Conservation (phyloP, 2,888 invertebrate species). For the Trilocha varians region DNA sequence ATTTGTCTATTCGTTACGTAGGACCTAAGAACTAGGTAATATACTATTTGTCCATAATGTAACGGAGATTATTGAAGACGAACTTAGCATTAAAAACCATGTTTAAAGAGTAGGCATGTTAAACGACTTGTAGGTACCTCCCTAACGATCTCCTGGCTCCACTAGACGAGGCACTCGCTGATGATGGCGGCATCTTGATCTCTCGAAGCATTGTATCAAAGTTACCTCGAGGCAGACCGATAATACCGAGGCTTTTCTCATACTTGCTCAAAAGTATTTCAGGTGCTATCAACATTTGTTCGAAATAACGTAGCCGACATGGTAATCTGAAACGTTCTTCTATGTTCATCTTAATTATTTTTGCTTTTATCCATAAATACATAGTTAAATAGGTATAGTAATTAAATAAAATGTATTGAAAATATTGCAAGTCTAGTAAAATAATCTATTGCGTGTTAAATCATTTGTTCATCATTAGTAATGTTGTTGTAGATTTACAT, state of each 20-base stretch:
- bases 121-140: background rate
- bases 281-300: conserved; percentile 57
- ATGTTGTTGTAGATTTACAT: background rate
- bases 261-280: conserved; percentile 54
- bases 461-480: no score
- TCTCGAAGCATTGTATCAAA: conserved; percentile 64
- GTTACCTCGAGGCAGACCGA: conserved; percentile 60
- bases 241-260: conserved; percentile 66
- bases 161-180: conserved; percentile 7
- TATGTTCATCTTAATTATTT: no score
- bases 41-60: no score
- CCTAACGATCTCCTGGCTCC: conserved; percentile 3
- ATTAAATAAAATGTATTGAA: no score
- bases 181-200: conserved; percentile 12
- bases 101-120: background rate
- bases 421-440: no score
- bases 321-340: conserved; percentile 19
- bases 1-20: no score
- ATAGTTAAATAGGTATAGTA: no score
- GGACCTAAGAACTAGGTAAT: no score
- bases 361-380: no score
- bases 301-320: conserved; percentile 54
- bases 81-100: background rate
- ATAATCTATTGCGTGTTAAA: no score
- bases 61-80: background rate